Evolutionary conservation across 2,113 vertebrate genomes (phyloP), one percentile per base, ranked within the genome.

Genomic region (Cryptotis parvus): DNA sequence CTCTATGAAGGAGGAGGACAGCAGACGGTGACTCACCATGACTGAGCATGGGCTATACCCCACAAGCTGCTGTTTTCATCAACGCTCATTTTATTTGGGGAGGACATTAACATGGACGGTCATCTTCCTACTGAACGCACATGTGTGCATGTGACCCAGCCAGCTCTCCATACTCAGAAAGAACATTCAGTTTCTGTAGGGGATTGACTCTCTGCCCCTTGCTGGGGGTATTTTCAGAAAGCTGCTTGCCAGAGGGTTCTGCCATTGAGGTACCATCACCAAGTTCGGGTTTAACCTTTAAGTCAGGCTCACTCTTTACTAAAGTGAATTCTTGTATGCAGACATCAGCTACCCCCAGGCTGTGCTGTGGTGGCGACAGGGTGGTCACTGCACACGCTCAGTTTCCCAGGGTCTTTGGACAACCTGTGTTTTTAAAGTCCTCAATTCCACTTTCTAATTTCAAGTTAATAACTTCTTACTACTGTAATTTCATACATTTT

Each of bases 401-500:
- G 58, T 6, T 24, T 20, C 15, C 58, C 58, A 61, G 26, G 58
- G 16, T 61, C 58, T 61, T 15, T 61, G 58, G 6, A 61, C 10
- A 61, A 78, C 58, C 79, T 86, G n/a, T 72, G 91, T 90, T 94
- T 24, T 94, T 88, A 75, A 94, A 91, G 89, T 91, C 94, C 84
- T 92, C 65, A 39, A 81, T 91, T 95, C 88, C 77, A 92, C 93
- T 96, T 93, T 86, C 91, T 96, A 94, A 95, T 94, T 97, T 95
- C 81, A 90, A 94, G 95, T 96, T 92, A 96, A 96, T 96, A 78
- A 92, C 89, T 95, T 92, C 93, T 94, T 96, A 89, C 92, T 91
- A 76, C 93, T 94, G 93, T 94, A 95, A 97, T 94, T 92, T 95
- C 93, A 96, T 95, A 95, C 41, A 0, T 95, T 94, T 95, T 87